Percentiles rank a stretch among this genome's conserved stretches.
Evolutionary conservation across 2,113 vertebrate species (phyloP).

Genomic region (Corythornis vintsioides): DNA sequence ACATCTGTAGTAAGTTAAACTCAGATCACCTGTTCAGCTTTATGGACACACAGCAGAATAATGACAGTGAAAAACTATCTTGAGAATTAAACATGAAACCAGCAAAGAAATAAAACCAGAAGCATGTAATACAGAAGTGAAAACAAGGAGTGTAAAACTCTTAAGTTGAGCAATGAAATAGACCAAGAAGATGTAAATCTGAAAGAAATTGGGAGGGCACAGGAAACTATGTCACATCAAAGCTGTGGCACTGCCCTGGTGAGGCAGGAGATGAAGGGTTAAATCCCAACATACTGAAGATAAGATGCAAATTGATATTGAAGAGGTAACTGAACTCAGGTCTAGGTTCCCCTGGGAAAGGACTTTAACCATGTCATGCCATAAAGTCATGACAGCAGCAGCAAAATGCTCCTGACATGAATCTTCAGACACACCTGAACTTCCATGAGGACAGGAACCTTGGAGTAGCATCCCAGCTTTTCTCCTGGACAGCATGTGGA

Average conservation of each 20-base stretch:
- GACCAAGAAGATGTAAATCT: not conserved
- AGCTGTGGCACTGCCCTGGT: not conserved
- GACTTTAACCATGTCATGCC: not conserved
- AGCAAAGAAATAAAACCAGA: not conserved
- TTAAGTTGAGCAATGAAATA: not conserved
- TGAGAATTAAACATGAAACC: not conserved
- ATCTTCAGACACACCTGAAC: not conserved
- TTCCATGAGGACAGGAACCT: not conserved
- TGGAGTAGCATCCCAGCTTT: not conserved
- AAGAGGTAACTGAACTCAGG: not conserved
- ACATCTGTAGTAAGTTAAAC: not conserved
- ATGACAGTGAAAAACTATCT: not conserved
- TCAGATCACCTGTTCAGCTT: not conserved
- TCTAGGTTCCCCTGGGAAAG: not conserved
- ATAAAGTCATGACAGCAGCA: not conserved
- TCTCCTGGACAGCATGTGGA: not conserved
- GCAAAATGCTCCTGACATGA: not conserved
- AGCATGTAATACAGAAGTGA: not conserved
- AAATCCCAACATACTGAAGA: not conserved
- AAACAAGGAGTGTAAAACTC: not conserved
- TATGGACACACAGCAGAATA: not conserved
- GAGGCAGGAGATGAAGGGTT: not conserved
- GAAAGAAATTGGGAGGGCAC: not conserved
- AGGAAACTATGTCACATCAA: not conserved
- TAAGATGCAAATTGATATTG: not conserved